A percentile compares a stretch with the other conserved stretches of the same genome.
Evolutionary conservation across 2,113 vertebrate species (phyloP).

Genomic region (Dasypus novemcinctus): DNA sequence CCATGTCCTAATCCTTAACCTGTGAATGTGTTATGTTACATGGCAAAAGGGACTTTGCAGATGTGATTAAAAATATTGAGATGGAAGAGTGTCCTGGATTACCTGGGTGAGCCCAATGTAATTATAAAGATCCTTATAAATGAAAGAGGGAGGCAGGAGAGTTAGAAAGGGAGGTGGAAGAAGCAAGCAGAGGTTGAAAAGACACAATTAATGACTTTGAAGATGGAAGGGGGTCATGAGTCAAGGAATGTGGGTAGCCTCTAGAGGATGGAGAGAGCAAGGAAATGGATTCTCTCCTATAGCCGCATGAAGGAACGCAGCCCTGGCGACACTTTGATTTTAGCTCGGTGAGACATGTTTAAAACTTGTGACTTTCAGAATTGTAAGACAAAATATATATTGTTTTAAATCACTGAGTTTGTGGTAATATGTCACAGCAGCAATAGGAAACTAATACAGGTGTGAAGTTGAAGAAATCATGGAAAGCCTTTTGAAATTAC

Average conservation of each 20-base stretch:
- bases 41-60: background rate
- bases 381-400: background rate
- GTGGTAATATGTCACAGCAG: background rate
- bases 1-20: background rate
- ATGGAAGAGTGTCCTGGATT: background rate
- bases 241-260: background rate
- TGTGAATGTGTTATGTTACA: background rate
- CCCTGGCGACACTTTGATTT: background rate
- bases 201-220: background rate
- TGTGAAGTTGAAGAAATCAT: background rate
- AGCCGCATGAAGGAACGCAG: background rate
- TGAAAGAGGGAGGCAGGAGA: background rate
- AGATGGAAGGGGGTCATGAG: background rate
- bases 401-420: background rate
- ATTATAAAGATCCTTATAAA: background rate
- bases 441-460: background rate
- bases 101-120: too few relatives aligned
- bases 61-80: background rate
- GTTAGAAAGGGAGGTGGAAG: background rate
- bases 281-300: background rate
- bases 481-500: conserved; percentile 22
- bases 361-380: background rate
- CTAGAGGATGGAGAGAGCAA: background rate
- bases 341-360: background rate
- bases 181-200: background rate